phyloP scores from a whole-genome alignment of 2,797 vertebrate genomes.

The Takifugu ocellatus region DNA sequence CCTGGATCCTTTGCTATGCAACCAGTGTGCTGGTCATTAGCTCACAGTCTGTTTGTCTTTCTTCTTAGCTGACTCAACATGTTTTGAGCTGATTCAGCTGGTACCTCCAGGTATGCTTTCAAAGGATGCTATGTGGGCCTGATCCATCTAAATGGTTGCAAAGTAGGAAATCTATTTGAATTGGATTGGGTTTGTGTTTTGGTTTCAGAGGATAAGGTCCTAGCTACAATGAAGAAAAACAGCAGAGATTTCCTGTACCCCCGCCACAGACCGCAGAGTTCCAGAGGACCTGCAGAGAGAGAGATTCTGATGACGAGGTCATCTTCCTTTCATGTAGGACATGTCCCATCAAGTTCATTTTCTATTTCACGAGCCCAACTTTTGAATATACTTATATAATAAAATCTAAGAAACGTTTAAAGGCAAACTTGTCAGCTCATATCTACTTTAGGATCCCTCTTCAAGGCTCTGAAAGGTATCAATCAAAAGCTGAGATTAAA shows the following conservation, averaged over 20 bases:
- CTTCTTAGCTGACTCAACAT: constrained; percentile 86
- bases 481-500: background rate
- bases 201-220: constrained; percentile 81
- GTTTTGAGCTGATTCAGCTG: constrained; percentile 92
- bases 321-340: constrained; percentile 81
- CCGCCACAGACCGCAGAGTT: constrained; percentile 69
- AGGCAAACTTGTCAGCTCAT: no score
- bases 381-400: no score
- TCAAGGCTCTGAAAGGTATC: background rate
- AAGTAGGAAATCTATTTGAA: constrained; percentile 25
- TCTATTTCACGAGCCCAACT: background rate
- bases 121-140: constrained; percentile 42
- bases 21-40: constrained; percentile 55
- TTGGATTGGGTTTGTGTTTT: constrained; percentile 19
- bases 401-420: no score
- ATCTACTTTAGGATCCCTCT: no score
- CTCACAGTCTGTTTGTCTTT: constrained; percentile 58
- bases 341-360: constrained; percentile 8
- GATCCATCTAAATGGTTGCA: background rate
- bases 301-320: constrained; percentile 88
- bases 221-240: constrained; percentile 84
- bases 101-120: constrained; percentile 86
- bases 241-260: constrained; percentile 91
- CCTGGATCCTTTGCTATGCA: constrained; percentile 50
- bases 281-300: constrained; percentile 75